phyloP scores from a whole-genome alignment of 2,113 vertebrate species.

The sheep (Ovis aries) region DNA sequence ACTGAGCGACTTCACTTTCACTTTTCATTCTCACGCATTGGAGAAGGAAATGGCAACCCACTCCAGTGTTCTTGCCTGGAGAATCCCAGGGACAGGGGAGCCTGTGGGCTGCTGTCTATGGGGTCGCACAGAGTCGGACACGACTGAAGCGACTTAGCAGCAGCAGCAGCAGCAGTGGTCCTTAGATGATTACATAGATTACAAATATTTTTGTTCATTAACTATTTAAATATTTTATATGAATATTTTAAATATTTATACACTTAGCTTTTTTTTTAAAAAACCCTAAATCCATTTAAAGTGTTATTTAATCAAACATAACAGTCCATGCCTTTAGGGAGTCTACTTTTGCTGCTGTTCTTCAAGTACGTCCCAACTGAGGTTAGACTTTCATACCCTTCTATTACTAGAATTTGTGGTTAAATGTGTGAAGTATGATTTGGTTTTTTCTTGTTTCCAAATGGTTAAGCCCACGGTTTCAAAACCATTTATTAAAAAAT shows the following conservation, averaged over 20 bases:
- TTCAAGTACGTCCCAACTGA: not conserved
- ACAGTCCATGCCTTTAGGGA: not conserved
- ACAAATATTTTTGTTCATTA: not conserved
- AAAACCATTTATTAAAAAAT: slow-evolving; percentile 42
- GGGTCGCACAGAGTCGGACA: too few relatives aligned
- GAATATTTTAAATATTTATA: not conserved
- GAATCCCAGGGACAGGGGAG: too few relatives aligned
- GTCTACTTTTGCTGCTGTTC: not conserved
- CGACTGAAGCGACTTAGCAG: too few relatives aligned
- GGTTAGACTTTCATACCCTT: not conserved
- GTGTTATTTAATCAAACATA: not conserved
- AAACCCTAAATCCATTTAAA: not conserved
- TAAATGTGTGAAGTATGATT: not conserved
- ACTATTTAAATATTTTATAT: not conserved
- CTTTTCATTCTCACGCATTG: too few relatives aligned
- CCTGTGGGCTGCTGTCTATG: too few relatives aligned
- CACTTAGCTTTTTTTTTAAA: not conserved
- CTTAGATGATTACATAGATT: not conserved
- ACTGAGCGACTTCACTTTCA: too few relatives aligned
- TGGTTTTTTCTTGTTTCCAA: not conserved
- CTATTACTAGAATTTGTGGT: not conserved
- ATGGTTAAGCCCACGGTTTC: not conserved
- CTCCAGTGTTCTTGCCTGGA: too few relatives aligned
- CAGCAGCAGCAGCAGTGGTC: not conserved
- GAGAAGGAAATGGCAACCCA: too few relatives aligned